A percentile compares a stretch with the other conserved stretches of the same genome.
Evolutionary conservation across 2,888 invertebrate species (phyloP).

Genomic region (Cantharis flavilabris): DNA sequence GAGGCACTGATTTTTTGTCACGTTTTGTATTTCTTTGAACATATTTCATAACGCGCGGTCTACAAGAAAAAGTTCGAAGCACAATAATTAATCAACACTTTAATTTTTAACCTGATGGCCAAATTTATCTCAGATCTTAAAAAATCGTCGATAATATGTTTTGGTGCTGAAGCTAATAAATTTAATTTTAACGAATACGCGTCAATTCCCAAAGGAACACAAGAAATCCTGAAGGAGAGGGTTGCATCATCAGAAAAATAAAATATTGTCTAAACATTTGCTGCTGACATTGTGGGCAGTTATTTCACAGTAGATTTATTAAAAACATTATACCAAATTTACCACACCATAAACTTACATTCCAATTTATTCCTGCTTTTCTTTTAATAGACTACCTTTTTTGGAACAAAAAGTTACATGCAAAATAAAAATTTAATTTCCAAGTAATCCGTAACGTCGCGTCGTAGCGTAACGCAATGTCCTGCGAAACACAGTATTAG

Average conservation of each 20-base stretch:
- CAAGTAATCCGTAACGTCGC: too few relatives aligned
- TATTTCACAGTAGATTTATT: conserved; percentile 4
- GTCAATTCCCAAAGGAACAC: not conserved
- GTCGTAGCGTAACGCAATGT: too few relatives aligned
- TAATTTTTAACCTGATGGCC: not conserved
- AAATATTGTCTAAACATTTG: conserved; percentile 20
- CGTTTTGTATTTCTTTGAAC: not conserved
- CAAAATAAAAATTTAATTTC: not conserved
- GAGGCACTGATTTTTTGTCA: not conserved
- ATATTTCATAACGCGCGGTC: not conserved
- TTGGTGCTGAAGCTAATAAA: not conserved
- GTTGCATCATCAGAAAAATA: conserved; percentile 18
- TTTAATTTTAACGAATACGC: conserved; percentile 11
- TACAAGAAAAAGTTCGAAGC: not conserved
- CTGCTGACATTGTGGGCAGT: conserved; percentile 14
- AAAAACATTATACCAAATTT: not conserved
- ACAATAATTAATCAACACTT: not conserved
- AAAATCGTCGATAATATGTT: not conserved
- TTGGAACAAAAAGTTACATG: not conserved
- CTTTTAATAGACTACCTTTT: not conserved
- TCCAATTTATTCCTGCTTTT: not conserved
- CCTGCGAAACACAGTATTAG: too few relatives aligned
- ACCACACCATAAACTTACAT: not conserved
- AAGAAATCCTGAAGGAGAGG: conserved; percentile 1
- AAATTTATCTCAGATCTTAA: not conserved